Evolutionary conservation across 2,797 vertebrate species (phyloP).

Genomic region (Sarcoramphus papa): DNA sequence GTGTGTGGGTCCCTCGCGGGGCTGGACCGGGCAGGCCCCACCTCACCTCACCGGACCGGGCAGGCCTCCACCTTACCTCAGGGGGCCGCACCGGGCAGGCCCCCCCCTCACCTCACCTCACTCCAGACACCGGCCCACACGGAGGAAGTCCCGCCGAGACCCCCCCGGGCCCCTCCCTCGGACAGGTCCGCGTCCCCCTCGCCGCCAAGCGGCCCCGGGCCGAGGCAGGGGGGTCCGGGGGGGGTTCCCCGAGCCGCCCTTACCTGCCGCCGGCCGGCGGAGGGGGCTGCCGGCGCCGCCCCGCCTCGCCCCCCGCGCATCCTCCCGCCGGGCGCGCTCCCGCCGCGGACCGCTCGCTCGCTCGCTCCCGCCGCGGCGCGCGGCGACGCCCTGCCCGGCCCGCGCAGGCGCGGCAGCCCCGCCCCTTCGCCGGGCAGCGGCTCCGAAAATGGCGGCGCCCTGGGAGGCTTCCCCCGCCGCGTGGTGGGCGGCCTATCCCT

Average conservation of each 20-base stretch:
- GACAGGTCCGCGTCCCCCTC: background rate
- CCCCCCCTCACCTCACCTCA: background rate
- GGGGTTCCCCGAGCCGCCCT: background rate
- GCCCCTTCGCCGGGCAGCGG: background rate
- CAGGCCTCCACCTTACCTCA: background rate
- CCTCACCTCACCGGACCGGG: background rate
- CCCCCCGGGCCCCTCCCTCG: background rate
- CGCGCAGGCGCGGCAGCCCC: background rate
- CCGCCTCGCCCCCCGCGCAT: background rate
- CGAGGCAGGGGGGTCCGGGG: no score
- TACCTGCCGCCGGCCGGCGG: background rate
- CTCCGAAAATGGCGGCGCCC: background rate
- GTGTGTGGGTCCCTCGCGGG: fast-evolving
- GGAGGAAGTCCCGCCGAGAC: background rate
- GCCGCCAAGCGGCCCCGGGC: no score
- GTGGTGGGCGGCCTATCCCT: fast-evolving
- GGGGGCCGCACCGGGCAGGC: background rate
- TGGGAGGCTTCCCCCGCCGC: fast-evolving
- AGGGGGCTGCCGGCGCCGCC: background rate
- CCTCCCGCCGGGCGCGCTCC: background rate
- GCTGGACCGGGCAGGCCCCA: background rate
- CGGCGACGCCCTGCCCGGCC: background rate
- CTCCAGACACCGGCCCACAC: background rate
- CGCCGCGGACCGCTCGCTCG: background rate
- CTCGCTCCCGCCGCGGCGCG: background rate